These are phyloP conservation scores for Cariama cristata DNA, from an alignment of 2,113 vertebrate genomes.

Conservation along the genomic window DNA sequence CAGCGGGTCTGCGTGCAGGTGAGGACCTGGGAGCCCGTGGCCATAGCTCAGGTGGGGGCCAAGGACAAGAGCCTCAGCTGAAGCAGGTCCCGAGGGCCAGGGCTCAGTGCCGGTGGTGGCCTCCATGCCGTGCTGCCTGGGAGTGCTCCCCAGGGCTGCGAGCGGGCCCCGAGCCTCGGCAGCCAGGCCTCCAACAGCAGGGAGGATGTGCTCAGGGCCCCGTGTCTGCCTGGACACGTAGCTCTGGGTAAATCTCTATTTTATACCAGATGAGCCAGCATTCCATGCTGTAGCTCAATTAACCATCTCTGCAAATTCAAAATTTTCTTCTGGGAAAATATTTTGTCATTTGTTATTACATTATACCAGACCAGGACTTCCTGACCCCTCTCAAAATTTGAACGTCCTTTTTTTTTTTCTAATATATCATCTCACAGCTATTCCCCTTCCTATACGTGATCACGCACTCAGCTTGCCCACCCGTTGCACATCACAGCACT, in stretches of 20 bases:
- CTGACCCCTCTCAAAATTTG: background rate
- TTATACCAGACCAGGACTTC: background rate
- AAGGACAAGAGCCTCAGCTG: background rate
- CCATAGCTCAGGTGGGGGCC: background rate
- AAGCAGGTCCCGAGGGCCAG: background rate
- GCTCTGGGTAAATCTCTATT: background rate
- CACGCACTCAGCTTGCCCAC: background rate
- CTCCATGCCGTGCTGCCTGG: accelerated
- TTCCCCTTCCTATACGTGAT: background rate
- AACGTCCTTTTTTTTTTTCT: background rate
- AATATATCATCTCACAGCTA: background rate
- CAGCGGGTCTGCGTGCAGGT: accelerated
- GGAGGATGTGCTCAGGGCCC: background rate
- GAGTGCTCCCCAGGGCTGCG: accelerated
- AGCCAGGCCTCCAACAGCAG: background rate
- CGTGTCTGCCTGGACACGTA: background rate
- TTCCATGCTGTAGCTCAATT: background rate
- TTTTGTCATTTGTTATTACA: accelerated
- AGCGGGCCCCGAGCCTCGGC: background rate
- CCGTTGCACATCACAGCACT: background rate
- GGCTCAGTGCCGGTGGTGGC: accelerated
- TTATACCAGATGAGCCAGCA: background rate
- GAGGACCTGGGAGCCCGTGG: background rate
- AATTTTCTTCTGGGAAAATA: background rate
- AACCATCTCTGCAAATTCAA: background rate